These are phyloP conservation scores for Drosophila pachea DNA, from an alignment of 1,140 invertebrate genomes.

Conservation along the genomic window DNA sequence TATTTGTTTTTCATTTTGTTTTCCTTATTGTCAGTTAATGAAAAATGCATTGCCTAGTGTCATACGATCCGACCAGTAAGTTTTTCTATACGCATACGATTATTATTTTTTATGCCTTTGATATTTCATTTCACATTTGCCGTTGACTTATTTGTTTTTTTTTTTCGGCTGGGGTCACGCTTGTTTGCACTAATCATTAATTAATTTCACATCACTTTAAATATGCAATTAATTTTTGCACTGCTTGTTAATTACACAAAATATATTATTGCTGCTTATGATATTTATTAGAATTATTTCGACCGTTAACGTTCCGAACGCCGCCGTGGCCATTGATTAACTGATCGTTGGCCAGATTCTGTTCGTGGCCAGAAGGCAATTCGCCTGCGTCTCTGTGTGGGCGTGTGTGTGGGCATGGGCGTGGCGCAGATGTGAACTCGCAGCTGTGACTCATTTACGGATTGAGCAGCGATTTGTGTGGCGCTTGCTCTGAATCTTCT, in stretches of 20 bases:
- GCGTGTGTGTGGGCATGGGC: slow-evolving; percentile 5
- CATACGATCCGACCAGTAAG: slow-evolving; percentile 49
- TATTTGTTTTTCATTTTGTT: slow-evolving; percentile 13
- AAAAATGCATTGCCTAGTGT: slow-evolving; percentile 63
- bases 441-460: slow-evolving; percentile 49
- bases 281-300: slow-evolving; percentile 30
- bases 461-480: slow-evolving; percentile 39
- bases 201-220: slow-evolving; percentile 71
- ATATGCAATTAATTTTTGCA: slow-evolving; percentile 69
- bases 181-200: slow-evolving; percentile 74
- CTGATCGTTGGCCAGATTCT: slow-evolving; percentile 54
- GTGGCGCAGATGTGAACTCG: slow-evolving; percentile 16
- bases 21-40: slow-evolving; percentile 56
- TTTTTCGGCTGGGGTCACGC: slow-evolving; percentile 19
- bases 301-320: slow-evolving; percentile 39
- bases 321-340: slow-evolving; percentile 64
- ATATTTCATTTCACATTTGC: slow-evolving; percentile 70
- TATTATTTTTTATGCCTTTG: slow-evolving; percentile 63
- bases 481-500: slow-evolving; percentile 60
- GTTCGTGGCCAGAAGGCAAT: background rate
- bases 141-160: slow-evolving; percentile 39
- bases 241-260: slow-evolving; percentile 61
- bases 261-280: slow-evolving; percentile 27
- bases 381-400: background rate
- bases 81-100: slow-evolving; percentile 42